Evolutionary conservation across 2,797 vertebrate species (phyloP).

Genomic region (Benthosema pterotum): DNA sequence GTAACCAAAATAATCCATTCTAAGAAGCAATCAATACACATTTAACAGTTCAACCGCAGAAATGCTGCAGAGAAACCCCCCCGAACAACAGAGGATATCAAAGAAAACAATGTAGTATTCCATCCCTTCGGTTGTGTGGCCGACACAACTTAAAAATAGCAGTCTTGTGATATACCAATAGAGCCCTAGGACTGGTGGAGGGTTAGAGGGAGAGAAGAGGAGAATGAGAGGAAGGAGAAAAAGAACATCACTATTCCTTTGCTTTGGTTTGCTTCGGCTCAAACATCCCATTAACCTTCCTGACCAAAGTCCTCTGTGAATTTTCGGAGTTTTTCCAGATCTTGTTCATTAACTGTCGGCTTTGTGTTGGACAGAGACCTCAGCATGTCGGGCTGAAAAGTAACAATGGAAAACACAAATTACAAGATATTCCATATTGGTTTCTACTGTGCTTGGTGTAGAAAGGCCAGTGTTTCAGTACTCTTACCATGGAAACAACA

Average conservation of each 20-base stretch:
- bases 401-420: neutral
- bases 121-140: slow-evolving; percentile 45
- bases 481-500: slow-evolving; percentile 88
- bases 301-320: slow-evolving; percentile 99
- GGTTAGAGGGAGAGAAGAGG: slow-evolving; percentile 22
- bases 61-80: slow-evolving; percentile 31
- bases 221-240: slow-evolving; percentile 58
- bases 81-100: slow-evolving; percentile 46
- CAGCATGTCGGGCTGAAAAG: slow-evolving; percentile 89
- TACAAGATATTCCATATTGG: neutral
- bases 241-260: slow-evolving; percentile 58
- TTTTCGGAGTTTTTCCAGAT: slow-evolving; percentile 94
- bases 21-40: slow-evolving; percentile 16
- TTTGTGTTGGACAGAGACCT: slow-evolving; percentile 88
- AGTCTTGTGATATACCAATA: slow-evolving; percentile 30
- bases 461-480: slow-evolving; percentile 32
- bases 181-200: slow-evolving; percentile 34
- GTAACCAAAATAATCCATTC: slow-evolving; percentile 37
- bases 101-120: slow-evolving; percentile 42
- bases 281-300: slow-evolving; percentile 85
- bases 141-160: slow-evolving; percentile 40
- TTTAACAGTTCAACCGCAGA: slow-evolving; percentile 29
- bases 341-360: slow-evolving; percentile 96
- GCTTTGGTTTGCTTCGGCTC: slow-evolving; percentile 71
- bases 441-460: neutral